A percentile compares a stretch with the other conserved stretches of the same genome.
Evolutionary conservation across 2,797 vertebrate genomes (phyloP).

Genomic region (Alosa sapidissima): DNA sequence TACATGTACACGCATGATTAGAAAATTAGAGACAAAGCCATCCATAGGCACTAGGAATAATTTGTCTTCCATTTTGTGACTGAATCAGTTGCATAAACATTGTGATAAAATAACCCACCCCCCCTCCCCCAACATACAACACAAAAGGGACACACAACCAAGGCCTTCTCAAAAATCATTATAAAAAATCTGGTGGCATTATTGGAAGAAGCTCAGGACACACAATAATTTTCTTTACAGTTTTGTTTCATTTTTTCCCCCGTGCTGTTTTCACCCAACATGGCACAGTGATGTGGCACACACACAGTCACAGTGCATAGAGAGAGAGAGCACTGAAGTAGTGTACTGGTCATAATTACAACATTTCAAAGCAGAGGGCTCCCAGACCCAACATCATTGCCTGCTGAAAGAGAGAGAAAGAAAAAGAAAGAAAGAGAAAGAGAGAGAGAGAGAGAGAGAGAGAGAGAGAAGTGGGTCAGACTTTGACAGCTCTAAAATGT

Average conservation of each 20-base stretch:
- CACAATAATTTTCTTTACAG: background rate
- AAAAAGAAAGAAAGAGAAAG: background rate
- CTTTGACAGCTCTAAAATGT: background rate
- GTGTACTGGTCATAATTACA: conserved; percentile 42
- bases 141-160: background rate
- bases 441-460: background rate
- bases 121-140: background rate
- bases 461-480: background rate
- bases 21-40: conserved; percentile 11
- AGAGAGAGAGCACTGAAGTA: conserved; percentile 28
- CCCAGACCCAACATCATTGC: background rate
- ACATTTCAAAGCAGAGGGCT: conserved; percentile 1
- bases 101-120: conserved; percentile 42
- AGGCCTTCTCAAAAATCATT: conserved; percentile 34
- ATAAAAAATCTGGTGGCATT: conserved; percentile 58
- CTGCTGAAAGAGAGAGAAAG: background rate
- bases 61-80: conserved; percentile 10
- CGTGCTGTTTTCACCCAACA: background rate
- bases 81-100: background rate
- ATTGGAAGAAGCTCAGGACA: conserved; percentile 20
- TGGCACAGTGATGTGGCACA: conserved; percentile 1
- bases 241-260: background rate
- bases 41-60: conserved; percentile 13
- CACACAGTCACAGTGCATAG: background rate
- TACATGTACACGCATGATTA: background rate